These are phyloP conservation scores for Cassiopea andromeda DNA, from an alignment of 30 jellyfish, hydroid and myxozoan genomes.

Conservation along the genomic window DNA sequence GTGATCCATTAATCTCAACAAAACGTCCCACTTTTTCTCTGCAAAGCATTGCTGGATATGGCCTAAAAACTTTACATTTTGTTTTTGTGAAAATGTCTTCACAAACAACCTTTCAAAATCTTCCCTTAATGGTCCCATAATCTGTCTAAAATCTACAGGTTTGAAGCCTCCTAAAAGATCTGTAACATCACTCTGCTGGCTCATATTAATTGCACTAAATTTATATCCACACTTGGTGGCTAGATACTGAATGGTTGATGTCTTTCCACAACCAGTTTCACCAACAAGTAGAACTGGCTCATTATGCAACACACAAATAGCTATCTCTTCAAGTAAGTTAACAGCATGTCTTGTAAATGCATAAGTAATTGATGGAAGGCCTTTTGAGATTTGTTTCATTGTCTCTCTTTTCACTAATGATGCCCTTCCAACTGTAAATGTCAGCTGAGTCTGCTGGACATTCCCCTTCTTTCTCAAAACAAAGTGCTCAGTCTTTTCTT, in stretches of 20 bases:
- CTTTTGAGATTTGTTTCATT: background rate
- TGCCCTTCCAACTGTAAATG: slow-evolving; percentile 77
- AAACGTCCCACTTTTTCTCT: slow-evolving; percentile 75
- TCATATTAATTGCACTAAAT: slow-evolving; percentile 88
- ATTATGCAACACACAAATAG: slow-evolving; percentile 75
- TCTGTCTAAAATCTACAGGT: slow-evolving; percentile 80
- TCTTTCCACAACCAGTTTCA: slow-evolving; percentile 99
- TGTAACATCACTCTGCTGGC: slow-evolving; percentile 96
- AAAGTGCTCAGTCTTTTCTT: slow-evolving; percentile 76
- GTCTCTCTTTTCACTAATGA: slow-evolving; percentile 35
- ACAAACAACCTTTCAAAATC: slow-evolving; percentile 72
- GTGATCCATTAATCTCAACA: slow-evolving; percentile 78
- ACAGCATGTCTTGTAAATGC: slow-evolving; percentile 87
- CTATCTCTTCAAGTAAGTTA: slow-evolving; percentile 74
- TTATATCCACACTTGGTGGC: slow-evolving; percentile 92
- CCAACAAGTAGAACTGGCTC: slow-evolving; percentile 97
- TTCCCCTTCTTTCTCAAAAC: slow-evolving; percentile 65
- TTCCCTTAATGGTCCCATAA: slow-evolving; percentile 65
- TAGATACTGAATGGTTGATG: slow-evolving; percentile 92
- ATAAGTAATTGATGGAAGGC: slow-evolving; percentile 28
- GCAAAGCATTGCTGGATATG: slow-evolving; percentile 83
- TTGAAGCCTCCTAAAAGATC: slow-evolving; percentile 98
- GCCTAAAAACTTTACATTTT: slow-evolving; percentile 85
- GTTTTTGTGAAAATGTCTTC: slow-evolving; percentile 86
- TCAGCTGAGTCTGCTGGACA: slow-evolving; percentile 50